phyloP scores from a whole-genome alignment of 2,888 invertebrate genomes.

The Acanthoscelides obtectus region DNA sequence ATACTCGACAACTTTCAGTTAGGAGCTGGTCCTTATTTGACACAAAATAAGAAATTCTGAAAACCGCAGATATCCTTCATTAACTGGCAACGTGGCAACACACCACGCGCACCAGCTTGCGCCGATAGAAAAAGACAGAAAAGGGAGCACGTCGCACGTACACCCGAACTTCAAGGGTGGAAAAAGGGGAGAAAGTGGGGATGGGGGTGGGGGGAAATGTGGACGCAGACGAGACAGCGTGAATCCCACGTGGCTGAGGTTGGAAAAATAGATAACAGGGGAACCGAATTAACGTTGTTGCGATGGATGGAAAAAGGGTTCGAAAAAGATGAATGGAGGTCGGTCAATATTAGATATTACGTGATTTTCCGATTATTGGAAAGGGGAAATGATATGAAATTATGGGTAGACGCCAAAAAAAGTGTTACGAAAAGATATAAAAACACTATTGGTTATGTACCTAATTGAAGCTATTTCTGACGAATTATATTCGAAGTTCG shows the following conservation, averaged over 20 bases:
- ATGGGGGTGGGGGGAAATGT: not conserved
- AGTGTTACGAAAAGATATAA: too few relatives aligned
- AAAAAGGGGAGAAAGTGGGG: not conserved
- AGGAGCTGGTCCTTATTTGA: too few relatives aligned
- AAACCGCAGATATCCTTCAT: not conserved
- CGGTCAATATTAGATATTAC: not conserved
- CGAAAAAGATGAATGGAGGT: not conserved
- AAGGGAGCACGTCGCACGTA: not conserved
- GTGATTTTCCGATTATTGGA: not conserved
- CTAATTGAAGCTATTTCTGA: too few relatives aligned
- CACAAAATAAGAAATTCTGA: not conserved
- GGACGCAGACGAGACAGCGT: conserved; percentile 1
- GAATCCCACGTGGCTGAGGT: conserved; percentile 11
- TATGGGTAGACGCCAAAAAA: too few relatives aligned
- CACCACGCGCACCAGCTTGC: not conserved
- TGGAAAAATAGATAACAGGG: not conserved
- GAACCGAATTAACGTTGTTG: not conserved
- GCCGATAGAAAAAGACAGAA: not conserved
- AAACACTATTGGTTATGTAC: too few relatives aligned
- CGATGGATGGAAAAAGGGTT: not conserved
- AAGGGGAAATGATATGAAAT: not conserved
- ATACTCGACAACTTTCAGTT: too few relatives aligned
- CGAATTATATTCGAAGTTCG: too few relatives aligned
- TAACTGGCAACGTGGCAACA: not conserved
- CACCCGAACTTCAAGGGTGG: not conserved